Base-by-base conservation (phyloP, 2,888 invertebrate species). In the Chelonus formosanus region DNA sequence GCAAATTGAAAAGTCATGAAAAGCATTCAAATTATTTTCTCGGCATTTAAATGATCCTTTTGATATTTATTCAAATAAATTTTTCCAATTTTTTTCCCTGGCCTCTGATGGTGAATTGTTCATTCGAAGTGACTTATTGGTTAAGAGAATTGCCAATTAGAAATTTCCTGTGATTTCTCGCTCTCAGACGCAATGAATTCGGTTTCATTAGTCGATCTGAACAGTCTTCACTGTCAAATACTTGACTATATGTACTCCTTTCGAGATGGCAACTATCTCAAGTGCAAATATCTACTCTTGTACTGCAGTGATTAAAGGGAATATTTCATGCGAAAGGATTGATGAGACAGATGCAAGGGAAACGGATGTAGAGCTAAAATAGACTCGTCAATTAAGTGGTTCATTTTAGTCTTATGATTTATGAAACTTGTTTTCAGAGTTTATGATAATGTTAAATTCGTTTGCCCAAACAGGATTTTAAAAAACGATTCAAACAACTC, bases 211-310 rank as follows among this genome's bases (percentile, higher is more conserved):
- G 59, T 20, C 47, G 36, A 20, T 45, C 59, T 59, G 31, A 59
- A 59, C 35, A 45, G 57, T 57, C 40, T n/a, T 34, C 48, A 35
- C 36, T n/a, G 5, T 55, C 40, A 36, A n/a, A 52, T 52, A 52
- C 34, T 52, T 31, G 32, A 52, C 40, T 40, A 40, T 40, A 40
- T 40, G 6, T 6, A 20, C 20, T 34, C 40, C 55, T 55, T 55
- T 20, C 6, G 36, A 43, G 43, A 36, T 55, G 7, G 40, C 20
- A 36, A 40, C 40, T 35, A 55, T 20, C 5, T 40, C 36, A 34
- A 48, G 47, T 59, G 59, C 48, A 59, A 59, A 59, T 59, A 59
- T 52, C 31, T 32, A 47, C 36, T 59, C 35, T 45, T 59, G 59
- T 59, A 4, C 32, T n/a, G 35, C 10, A 10, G n/a, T 47, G 47